Percentiles rank a stretch among this genome's conserved stretches.
Conservation (phyloP, 2,888 invertebrate species). For the Nematopogon swammerdamellus region DNA sequence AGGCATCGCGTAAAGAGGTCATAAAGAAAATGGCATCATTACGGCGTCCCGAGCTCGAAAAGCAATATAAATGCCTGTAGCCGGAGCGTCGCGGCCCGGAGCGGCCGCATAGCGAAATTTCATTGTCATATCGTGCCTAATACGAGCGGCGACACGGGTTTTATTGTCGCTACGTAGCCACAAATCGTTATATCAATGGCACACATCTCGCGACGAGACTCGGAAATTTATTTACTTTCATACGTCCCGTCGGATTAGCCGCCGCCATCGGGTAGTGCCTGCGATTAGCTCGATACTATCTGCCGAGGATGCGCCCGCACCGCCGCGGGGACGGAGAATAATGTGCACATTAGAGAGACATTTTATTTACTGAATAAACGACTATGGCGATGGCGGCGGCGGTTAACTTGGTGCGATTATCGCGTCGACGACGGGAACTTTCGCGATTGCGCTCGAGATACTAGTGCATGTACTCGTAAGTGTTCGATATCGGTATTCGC, state of each 20-base stretch:
- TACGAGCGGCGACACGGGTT: constrained; percentile 15
- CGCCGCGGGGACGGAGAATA: neutral
- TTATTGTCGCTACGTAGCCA: constrained; percentile 14
- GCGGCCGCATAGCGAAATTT: constrained; percentile 3
- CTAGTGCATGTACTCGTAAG: too few species aligned
- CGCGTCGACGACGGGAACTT: neutral
- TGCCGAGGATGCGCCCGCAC: neutral
- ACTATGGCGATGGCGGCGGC: neutral
- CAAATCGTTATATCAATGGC: constrained; percentile 18
- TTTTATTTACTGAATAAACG: constrained; percentile 1
- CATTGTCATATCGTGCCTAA: constrained; percentile 9
- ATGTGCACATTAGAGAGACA: neutral
- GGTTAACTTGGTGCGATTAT: neutral
- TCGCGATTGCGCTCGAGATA: too few species aligned
- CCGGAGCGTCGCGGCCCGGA: neutral
- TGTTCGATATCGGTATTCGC: too few species aligned
- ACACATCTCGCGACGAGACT: constrained; percentile 15
- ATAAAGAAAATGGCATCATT: constrained; percentile 6
- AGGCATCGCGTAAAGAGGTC: too few species aligned
- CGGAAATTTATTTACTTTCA: constrained; percentile 1
- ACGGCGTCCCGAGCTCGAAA: neutral
- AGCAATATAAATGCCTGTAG: neutral
- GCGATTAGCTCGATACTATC: neutral
- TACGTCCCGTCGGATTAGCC: neutral
- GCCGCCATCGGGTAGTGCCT: neutral